These are phyloP conservation scores for Sicus ferrugineus DNA, from an alignment of 2,888 invertebrate genomes.

Conservation along the genomic window DNA sequence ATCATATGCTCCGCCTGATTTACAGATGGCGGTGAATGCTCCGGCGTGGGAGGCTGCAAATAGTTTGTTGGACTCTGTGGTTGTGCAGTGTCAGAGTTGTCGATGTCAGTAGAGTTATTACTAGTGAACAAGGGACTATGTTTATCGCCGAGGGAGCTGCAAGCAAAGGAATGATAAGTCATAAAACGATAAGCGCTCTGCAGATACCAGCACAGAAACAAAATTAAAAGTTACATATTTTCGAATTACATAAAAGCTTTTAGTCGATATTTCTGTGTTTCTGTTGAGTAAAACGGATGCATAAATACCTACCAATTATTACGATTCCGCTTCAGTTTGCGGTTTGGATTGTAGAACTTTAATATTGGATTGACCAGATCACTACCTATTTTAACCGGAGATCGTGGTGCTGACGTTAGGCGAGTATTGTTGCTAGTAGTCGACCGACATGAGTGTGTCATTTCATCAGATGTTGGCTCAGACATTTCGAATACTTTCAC, in stretches of 20 bases:
- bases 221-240: no score
- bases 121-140: constrained; percentile 47
- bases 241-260: not conserved
- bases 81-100: constrained; percentile 57
- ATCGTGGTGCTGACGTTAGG: not conserved
- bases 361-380: constrained; percentile 52
- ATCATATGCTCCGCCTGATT: constrained; percentile 88
- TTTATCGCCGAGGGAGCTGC: constrained; percentile 45
- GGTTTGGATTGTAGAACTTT: constrained; percentile 63
- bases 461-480: constrained; percentile 48
- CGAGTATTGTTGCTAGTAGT: not conserved
- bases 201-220: not conserved
- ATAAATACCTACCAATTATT: constrained; percentile 55
- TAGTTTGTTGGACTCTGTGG: constrained; percentile 91
- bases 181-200: not conserved
- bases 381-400: not conserved
- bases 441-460: not conserved
- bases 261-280: no score
- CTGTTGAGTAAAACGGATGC: not conserved
- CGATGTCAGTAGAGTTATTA: constrained; percentile 54
- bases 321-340: constrained; percentile 61
- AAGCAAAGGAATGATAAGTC: not conserved
- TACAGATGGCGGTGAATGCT: constrained; percentile 92
- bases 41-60: constrained; percentile 90
- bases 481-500: constrained; percentile 49